Base-by-base conservation (phyloP, 2,797 vertebrate genomes). In the Eupleurogrammus muticus region DNA sequence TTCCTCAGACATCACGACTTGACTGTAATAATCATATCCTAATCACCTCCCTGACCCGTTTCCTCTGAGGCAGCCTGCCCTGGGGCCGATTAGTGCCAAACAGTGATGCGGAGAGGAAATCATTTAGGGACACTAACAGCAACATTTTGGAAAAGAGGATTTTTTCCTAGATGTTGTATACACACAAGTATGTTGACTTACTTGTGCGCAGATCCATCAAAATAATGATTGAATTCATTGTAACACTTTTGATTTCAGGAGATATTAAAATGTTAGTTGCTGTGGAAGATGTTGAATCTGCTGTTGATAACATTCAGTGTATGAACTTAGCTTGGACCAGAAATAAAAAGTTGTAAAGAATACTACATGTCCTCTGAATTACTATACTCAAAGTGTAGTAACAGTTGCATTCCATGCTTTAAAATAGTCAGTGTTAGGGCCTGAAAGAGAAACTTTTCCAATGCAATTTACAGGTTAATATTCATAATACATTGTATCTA, bases 1-100 rank as follows among this genome's bases (percentile, higher is more conserved):
- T 68, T 70, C 50, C 60, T 65, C 55, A 78, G 57, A 77, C 77
- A 79, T 74, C 62, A 75, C 10, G 24, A 76, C 54, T 76, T 79
- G 51, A 70, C 73, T 73, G 62, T 76, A 82, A 82, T 80, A 89
- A 84, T 80, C 73, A 77, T 76, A 81, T 66, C 50, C 14, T 68
- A 83, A 79, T 73, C 73, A 69, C 64, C 70, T 55, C 50, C 49
- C 44, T 38, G 55, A 52, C 40, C 58, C 51, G 63, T 70, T 76
- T 84, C 70, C 50, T 54, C 66, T 1, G 7, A 75, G 57, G 60
- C 65, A 52, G 79, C 14, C 49, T 42, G 32, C 53, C 38, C 48
- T 46, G 12, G 66, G 17, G 68, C 47, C 0, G 58, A 80, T 73
- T 60, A 64, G 46, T 70, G 48, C 59, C 50, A 32, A 66, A 34